phyloP scores from a whole-genome alignment of 2,113 vertebrate genomes.

The Circaetus cinerascens region DNA sequence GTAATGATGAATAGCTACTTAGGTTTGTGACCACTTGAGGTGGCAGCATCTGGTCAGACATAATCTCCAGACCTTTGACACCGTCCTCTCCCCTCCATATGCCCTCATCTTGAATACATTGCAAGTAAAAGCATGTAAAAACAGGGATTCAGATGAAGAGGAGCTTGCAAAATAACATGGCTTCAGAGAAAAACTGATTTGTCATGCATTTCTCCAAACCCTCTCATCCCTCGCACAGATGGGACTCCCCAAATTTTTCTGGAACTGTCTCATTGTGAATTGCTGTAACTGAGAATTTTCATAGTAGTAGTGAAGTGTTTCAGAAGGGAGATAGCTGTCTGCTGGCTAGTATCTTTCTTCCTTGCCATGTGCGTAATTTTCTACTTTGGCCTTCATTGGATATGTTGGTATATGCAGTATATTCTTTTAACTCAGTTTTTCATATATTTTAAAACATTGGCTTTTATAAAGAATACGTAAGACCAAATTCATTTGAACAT shows the following conservation, averaged over 20 bases:
- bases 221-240: not conserved
- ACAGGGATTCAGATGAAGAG: not conserved
- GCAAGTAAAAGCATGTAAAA: slow-evolving; percentile 50
- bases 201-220: not conserved
- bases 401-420: not conserved
- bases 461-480: not conserved
- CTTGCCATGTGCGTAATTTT: not conserved
- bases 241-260: not conserved
- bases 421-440: not conserved
- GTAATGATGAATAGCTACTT: slow-evolving; percentile 86
- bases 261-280: not conserved
- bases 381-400: not conserved
- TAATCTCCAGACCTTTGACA: slow-evolving; percentile 41
- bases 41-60: slow-evolving; percentile 65
- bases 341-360: not conserved
- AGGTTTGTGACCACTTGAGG: slow-evolving; percentile 80
- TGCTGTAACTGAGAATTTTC: slow-evolving; percentile 67
- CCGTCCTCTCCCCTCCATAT: not conserved
- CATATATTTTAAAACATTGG: not conserved
- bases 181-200: not conserved
- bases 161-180: not conserved
- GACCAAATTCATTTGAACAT: not conserved
- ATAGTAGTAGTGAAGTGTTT: slow-evolving; percentile 60
- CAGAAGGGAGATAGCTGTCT: not conserved
- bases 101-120: slow-evolving; percentile 47